A percentile compares a stretch with the other conserved stretches of the same genome.
phyloP scores from a whole-genome alignment of 1,140 invertebrate genomes.

The Zaprionus inermis region DNA sequence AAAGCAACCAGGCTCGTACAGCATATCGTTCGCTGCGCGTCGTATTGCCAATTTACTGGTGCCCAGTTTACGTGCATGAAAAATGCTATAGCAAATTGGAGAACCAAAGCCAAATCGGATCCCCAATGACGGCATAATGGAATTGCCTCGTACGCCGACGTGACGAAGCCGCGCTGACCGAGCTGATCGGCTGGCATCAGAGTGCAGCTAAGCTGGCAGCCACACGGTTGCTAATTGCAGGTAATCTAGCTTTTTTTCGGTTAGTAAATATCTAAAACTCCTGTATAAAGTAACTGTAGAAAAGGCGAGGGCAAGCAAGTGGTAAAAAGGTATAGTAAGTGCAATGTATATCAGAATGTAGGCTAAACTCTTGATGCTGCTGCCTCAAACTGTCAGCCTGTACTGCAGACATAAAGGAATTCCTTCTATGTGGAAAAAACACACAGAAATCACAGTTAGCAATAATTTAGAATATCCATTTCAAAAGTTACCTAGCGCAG shows the following conservation, averaged over 20 bases:
- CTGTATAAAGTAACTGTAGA: too few relatives aligned
- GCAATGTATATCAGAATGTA: not conserved
- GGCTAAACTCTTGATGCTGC: too few relatives aligned
- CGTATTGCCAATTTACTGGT: conserved; percentile 18
- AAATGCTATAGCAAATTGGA: conserved; percentile 9
- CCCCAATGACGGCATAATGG: conserved; percentile 34
- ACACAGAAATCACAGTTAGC: not conserved
- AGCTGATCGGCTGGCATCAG: conserved; percentile 6
- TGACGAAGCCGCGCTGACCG: conserved; percentile 14
- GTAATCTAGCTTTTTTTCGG: not conserved
- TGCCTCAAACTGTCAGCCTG: not conserved
- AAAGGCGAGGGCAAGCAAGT: too few relatives aligned
- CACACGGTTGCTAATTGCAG: not conserved
- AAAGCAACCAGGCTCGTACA: not conserved
- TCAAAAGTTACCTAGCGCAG: not conserved
- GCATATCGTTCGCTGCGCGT: not conserved
- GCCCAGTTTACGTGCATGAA: not conserved
- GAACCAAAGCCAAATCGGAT: not conserved
- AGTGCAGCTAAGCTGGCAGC: conserved; percentile 8
- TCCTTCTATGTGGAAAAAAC: too few relatives aligned
- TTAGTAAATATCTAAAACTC: not conserved
- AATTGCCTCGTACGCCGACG: conserved; percentile 22
- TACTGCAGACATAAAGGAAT: not conserved
- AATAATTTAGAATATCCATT: too few relatives aligned
- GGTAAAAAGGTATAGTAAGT: not conserved